phyloP scores from a whole-genome alignment of 2,797 vertebrate species.

The Gila robusta region DNA sequence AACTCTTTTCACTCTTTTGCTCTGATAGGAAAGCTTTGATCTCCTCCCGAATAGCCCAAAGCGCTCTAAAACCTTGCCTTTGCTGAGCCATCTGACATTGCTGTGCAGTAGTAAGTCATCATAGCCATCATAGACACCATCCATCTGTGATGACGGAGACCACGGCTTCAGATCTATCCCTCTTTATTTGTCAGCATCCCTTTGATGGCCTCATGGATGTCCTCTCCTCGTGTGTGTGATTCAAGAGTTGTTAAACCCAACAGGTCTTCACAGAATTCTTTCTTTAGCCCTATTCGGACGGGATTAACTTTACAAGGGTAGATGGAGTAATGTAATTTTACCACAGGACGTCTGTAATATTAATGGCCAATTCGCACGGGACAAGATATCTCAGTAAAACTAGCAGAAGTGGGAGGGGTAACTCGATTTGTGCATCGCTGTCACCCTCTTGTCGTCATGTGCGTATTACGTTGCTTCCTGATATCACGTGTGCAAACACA shows the following conservation, averaged over 20 bases:
- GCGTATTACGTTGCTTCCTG: no score
- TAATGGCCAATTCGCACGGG: no score
- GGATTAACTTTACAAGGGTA: no score
- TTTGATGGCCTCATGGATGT: not conserved
- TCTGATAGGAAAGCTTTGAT: not conserved
- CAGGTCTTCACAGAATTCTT: conserved; percentile 23
- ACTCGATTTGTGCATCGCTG: no score
- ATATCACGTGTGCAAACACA: no score
- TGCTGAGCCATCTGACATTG: not conserved
- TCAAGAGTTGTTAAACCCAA: conserved; percentile 21
- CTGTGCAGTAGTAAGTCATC: conserved; percentile 9
- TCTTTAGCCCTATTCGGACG: not conserved
- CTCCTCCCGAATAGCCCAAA: not conserved
- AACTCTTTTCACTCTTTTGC: not conserved
- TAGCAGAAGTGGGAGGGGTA: no score
- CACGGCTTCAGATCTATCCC: not conserved
- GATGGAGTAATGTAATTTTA: no score
- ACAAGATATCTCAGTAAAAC: no score
- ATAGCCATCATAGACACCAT: not conserved
- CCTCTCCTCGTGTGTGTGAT: conserved; percentile 8
- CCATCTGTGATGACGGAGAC: conserved; percentile 3
- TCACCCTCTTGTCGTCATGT: no score
- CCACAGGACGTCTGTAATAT: no score
- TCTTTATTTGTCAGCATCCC: not conserved
- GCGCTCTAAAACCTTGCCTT: not conserved